phyloP scores from a whole-genome alignment of 2,888 invertebrate genomes.

The Nephrotoma appendiculata region DNA sequence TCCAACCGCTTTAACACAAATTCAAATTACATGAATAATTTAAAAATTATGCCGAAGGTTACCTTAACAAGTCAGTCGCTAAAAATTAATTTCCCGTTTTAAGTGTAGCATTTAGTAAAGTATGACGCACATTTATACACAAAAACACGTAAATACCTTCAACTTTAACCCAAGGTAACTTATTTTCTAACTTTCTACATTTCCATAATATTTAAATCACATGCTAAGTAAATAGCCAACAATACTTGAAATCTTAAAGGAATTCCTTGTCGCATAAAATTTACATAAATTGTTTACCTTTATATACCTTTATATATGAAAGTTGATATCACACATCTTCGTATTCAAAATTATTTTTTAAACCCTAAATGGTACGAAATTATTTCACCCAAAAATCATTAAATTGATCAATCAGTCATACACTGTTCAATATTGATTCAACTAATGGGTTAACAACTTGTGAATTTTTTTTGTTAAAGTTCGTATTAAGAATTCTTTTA shows the following conservation, averaged over 20 bases:
- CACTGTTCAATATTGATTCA: not conserved
- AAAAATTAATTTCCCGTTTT: not conserved
- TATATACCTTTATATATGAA: not conserved
- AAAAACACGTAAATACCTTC: not conserved
- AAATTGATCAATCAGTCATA: not conserved
- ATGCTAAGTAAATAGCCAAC: not conserved
- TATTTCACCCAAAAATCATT: not conserved
- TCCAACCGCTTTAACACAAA: no score
- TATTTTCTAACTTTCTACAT: not conserved
- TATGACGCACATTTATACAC: not conserved
- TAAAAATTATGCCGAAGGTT: not conserved
- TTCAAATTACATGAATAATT: not conserved
- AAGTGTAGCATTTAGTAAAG: not conserved
- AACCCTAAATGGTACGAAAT: not conserved
- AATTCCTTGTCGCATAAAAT: not conserved
- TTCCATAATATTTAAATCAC: not conserved
- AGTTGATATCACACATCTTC: not conserved
- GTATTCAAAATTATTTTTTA: not conserved
- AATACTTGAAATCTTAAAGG: not conserved
- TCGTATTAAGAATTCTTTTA: not conserved
- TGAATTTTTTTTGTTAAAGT: not conserved
- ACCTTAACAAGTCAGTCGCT: not conserved
- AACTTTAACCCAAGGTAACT: not conserved
- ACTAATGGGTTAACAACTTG: not conserved
- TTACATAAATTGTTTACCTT: not conserved